A percentile compares a stretch with the other conserved stretches of the same genome.
phyloP scores from a whole-genome alignment of 30 jellyfish, hydroid and myxozoan genomes.

The Sanderia malayensis region DNA sequence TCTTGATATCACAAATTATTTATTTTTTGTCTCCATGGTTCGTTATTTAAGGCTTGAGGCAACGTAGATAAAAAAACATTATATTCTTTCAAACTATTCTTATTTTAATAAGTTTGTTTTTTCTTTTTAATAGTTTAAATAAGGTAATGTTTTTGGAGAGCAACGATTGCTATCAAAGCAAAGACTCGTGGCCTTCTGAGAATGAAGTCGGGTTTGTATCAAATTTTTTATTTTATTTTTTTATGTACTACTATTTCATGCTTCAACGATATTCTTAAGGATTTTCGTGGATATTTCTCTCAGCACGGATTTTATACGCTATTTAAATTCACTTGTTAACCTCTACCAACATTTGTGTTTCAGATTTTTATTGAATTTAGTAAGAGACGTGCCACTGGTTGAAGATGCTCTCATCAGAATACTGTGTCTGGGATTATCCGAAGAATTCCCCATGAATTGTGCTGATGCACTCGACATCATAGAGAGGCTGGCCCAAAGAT shows the following conservation, averaged over 20 bases:
- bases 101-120: too few species aligned
- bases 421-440: conserved; percentile 71
- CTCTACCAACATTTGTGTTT: background rate
- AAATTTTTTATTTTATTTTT: background rate
- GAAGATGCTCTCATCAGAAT: conserved; percentile 79
- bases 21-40: too few species aligned
- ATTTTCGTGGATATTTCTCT: too few species aligned
- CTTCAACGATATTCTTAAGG: too few species aligned
- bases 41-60: too few species aligned
- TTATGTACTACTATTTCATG: too few species aligned
- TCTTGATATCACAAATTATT: too few species aligned
- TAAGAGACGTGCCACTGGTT: conserved; percentile 72
- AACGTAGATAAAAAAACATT: too few species aligned
- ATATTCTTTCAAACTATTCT: too few species aligned
- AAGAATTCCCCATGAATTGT: conserved; percentile 72
- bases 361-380: conserved; percentile 56
- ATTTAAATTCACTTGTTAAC: too few species aligned
- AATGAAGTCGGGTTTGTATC: conserved; percentile 44
- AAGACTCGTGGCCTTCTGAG: conserved; percentile 93
- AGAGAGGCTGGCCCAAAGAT: conserved; percentile 70
- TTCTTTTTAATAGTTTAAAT: conserved; percentile 57
- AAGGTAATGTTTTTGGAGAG: conserved; percentile 74
- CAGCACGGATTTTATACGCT: too few species aligned
- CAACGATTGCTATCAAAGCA: conserved; percentile 58
- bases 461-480: conserved; percentile 72